phyloP scores from a whole-genome alignment of 2,113 vertebrate species.

The Galemys pyrenaicus region DNA sequence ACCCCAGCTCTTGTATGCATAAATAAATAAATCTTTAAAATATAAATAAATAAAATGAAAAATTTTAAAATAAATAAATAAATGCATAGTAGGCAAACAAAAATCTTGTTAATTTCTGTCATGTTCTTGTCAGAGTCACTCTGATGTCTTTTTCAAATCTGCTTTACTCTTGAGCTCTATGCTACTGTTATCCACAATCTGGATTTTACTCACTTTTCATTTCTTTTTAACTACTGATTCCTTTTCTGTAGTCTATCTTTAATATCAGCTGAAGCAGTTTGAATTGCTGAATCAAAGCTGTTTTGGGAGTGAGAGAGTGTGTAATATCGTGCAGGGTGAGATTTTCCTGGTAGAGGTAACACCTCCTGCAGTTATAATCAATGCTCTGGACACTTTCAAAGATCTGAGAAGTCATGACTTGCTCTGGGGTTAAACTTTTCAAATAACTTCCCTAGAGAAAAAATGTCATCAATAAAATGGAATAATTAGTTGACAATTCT shows the following conservation, averaged over 20 bases:
- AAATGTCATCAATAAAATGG: conserved; percentile 93
- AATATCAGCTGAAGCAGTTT: conserved; percentile 84
- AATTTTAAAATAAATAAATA: too few species aligned
- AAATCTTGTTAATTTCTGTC: conserved; percentile 95
- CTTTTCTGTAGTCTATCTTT: conserved; percentile 83
- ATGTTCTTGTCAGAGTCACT: conserved; percentile 88
- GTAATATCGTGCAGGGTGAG: conserved; percentile 86
- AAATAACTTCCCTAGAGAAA: conserved; percentile 92
- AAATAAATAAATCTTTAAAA: too few species aligned
- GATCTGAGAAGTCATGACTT: conserved; percentile 89
- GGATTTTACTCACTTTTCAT: conserved; percentile 74
- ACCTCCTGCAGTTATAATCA: conserved; percentile 93
- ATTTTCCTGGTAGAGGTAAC: conserved; percentile 89
- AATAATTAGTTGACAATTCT: conserved; percentile 93
- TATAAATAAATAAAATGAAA: too few species aligned
- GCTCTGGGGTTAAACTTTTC: conserved; percentile 95
- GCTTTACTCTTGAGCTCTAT: conserved; percentile 86
- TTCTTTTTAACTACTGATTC: conserved; percentile 83
- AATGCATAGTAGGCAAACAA: conserved; percentile 89
- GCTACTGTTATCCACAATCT: conserved; percentile 79
- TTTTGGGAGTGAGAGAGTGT: conserved; percentile 80
- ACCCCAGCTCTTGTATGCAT: too few species aligned
- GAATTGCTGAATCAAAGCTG: conserved; percentile 84
- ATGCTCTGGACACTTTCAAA: conserved; percentile 94
- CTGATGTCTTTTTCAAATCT: conserved; percentile 91